These are phyloP conservation scores for Ammospiza caudacuta DNA, from an alignment of 2,113 vertebrate genomes.

Conservation along the genomic window DNA sequence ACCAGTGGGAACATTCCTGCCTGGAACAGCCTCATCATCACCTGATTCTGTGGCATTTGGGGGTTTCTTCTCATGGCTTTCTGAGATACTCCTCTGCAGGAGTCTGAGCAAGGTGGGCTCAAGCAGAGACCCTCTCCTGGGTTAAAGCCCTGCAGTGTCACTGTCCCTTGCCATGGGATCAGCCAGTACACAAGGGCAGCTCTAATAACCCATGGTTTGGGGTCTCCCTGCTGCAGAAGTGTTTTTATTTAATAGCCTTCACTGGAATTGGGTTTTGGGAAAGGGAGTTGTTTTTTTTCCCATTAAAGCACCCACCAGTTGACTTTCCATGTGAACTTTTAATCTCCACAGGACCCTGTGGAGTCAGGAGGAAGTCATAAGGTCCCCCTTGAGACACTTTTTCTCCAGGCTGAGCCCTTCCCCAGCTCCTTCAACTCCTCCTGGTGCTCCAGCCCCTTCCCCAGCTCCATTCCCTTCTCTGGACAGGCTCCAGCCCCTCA, in stretches of 20 bases:
- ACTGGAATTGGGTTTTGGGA: neutral
- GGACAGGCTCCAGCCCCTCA: neutral
- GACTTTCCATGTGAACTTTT: rapidly evolving
- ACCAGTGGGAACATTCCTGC: neutral
- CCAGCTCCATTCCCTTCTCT: neutral
- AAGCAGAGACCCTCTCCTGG: neutral
- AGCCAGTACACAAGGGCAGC: neutral
- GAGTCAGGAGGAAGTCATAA: neutral
- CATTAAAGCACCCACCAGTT: neutral
- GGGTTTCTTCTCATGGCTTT: neutral
- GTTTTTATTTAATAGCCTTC: neutral
- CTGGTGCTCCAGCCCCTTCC: neutral
- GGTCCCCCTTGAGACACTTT: neutral
- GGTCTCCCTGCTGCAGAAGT: neutral
- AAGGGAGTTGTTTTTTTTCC: rapidly evolving
- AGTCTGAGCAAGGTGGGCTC: neutral
- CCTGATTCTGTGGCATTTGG: neutral
- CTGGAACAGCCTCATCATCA: neutral
- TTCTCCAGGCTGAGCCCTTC: neutral
- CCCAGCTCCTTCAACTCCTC: neutral
- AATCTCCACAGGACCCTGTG: neutral
- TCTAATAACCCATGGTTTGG: neutral
- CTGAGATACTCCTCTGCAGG: neutral
- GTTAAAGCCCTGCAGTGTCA: neutral
- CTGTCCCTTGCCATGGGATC: neutral